Evolutionary conservation across 2,113 vertebrate species (phyloP).

Genomic region (human): DNA sequence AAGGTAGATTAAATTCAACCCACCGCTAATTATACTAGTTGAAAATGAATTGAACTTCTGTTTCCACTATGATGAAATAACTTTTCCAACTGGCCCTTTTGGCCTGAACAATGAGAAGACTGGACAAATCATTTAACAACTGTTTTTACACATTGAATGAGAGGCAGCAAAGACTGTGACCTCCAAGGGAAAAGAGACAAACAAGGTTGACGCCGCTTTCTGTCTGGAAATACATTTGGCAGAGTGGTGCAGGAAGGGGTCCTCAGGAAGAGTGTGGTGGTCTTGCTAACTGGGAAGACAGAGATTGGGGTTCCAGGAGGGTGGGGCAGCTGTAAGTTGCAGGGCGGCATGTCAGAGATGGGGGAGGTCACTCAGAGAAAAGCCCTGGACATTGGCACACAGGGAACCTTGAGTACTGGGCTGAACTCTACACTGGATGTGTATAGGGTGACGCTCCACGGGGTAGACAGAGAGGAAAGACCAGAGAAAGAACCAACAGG

Average conservation of each 20-base stretch:
- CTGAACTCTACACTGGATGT: background rate
- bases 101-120: background rate
- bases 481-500: background rate
- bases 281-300: background rate
- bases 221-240: background rate
- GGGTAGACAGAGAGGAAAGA: background rate
- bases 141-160: background rate
- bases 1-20: background rate
- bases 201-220: background rate
- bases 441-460: too few species aligned
- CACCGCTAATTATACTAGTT: background rate
- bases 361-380: too few species aligned
- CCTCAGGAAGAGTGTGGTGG: too few species aligned
- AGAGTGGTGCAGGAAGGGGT: too few species aligned
- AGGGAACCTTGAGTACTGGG: background rate
- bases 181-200: background rate
- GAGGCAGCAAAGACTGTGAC: background rate
- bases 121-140: background rate
- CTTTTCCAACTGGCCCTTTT: background rate
- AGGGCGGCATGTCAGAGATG: background rate
- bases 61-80: background rate
- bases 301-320: background rate
- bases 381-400: background rate
- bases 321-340: background rate
- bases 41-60: background rate